Percentiles rank a stretch among this genome's conserved stretches.
phyloP scores from a whole-genome alignment of 2,113 vertebrate genomes.

The Crypturellus undulatus region DNA sequence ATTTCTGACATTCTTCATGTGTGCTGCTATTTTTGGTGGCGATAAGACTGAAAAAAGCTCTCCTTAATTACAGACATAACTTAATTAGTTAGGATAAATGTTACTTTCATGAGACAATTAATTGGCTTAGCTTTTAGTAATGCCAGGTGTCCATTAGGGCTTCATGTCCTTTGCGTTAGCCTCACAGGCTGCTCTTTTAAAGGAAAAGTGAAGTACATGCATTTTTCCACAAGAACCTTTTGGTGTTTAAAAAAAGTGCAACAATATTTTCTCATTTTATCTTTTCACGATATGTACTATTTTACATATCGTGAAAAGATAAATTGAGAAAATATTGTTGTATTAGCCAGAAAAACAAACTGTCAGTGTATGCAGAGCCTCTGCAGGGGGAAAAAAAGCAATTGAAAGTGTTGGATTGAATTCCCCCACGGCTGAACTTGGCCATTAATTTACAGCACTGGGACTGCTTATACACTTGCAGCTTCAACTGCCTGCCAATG shows the following conservation, averaged over 20 bases:
- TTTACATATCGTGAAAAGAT: neutral
- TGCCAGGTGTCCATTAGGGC: neutral
- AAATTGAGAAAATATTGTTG: neutral
- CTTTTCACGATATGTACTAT: neutral
- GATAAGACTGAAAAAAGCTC: neutral
- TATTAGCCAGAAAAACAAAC: neutral
- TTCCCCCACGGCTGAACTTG: neutral
- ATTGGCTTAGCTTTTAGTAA: neutral
- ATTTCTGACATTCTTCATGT: neutral
- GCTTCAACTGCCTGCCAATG: neutral
- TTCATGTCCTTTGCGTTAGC: neutral
- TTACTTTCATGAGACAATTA: neutral
- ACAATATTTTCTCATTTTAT: neutral
- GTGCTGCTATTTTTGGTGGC: neutral
- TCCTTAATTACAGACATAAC: neutral
- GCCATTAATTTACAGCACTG: neutral
- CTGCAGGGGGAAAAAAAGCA: neutral
- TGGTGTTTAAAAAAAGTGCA: neutral
- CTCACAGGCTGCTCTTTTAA: neutral
- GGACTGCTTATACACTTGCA: neutral
- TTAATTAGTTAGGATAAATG: neutral
- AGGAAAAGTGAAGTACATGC: neutral
- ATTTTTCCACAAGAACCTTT: neutral
- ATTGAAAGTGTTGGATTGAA: neutral
- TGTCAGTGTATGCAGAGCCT: neutral